Percentiles rank a stretch among this genome's conserved stretches.
phyloP scores from a whole-genome alignment of 2,888 invertebrate genomes.

The Dryocosmus kuriphilus region DNA sequence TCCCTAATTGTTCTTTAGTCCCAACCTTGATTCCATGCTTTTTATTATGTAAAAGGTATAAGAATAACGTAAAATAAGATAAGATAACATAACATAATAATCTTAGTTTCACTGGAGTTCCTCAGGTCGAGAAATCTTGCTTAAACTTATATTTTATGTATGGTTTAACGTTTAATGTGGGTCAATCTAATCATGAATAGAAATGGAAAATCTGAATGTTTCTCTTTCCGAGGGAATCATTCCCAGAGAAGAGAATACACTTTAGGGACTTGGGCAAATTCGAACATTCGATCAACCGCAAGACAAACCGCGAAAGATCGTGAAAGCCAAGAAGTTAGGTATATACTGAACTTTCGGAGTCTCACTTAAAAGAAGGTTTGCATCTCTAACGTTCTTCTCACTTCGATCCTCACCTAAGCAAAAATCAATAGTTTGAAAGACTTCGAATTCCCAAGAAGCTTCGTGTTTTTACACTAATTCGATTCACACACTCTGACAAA shows the following conservation, averaged over 20 bases:
- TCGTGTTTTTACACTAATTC: conserved; percentile 11
- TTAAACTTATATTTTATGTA: background rate
- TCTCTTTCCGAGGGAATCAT: background rate
- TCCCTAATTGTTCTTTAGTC: too few species aligned
- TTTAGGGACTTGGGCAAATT: conserved; percentile 8
- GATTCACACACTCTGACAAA: background rate
- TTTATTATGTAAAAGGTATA: too few species aligned
- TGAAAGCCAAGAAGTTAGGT: background rate
- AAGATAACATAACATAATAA: too few species aligned
- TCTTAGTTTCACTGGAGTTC: too few species aligned
- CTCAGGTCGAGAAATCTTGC: background rate
- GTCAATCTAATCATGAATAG: background rate
- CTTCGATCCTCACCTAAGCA: conserved; percentile 29
- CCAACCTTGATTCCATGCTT: too few species aligned
- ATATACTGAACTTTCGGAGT: conserved; percentile 10
- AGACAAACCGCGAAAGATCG: conserved; percentile 11
- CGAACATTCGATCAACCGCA: conserved; percentile 31
- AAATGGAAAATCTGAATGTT: background rate
- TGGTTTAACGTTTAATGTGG: background rate
- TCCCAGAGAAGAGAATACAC: background rate
- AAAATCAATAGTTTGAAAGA: conserved; percentile 42
- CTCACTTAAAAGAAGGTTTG: conserved; percentile 31
- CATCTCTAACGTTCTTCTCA: conserved; percentile 15
- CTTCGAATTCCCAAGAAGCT: conserved; percentile 19
- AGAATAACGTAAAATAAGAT: too few species aligned